Conservation (phyloP, 2,797 vertebrate species). For the Argyrosomus regius region DNA sequence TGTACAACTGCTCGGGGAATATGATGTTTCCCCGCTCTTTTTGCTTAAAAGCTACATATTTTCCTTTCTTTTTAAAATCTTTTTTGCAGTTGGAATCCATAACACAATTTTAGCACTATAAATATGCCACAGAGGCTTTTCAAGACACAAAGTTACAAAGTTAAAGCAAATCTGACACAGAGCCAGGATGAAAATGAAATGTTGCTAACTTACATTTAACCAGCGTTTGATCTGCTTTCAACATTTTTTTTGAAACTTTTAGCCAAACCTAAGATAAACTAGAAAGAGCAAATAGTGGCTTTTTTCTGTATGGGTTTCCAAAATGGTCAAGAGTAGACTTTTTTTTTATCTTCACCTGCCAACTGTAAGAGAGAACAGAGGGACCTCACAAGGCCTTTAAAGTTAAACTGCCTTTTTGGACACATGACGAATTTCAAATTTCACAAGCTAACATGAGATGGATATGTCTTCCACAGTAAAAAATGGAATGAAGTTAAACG, state of each 20-base stretch:
- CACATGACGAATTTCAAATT: slow-evolving; percentile 63
- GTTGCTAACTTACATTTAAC: slow-evolving; percentile 50
- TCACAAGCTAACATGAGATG: slow-evolving; percentile 38
- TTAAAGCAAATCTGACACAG: slow-evolving; percentile 52
- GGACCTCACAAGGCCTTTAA: slow-evolving; percentile 69
- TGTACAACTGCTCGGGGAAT: slow-evolving; percentile 58
- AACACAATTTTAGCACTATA: slow-evolving; percentile 19
- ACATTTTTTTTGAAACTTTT: slow-evolving; percentile 35
- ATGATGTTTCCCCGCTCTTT: slow-evolving; percentile 42
- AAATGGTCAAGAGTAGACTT: slow-evolving; percentile 47
- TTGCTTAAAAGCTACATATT: slow-evolving; percentile 38
- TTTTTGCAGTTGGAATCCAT: slow-evolving; percentile 23
- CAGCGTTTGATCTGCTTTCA: slow-evolving; percentile 62
- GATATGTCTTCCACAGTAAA: slow-evolving; percentile 36
- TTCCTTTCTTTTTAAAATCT: slow-evolving; percentile 22
- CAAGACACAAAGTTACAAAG: slow-evolving; percentile 12
- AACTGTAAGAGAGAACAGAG: slow-evolving; percentile 61
- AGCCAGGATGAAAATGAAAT: slow-evolving; percentile 41
- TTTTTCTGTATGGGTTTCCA: slow-evolving; percentile 49
- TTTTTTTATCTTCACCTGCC: slow-evolving; percentile 59
- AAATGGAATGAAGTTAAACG: slow-evolving; percentile 65
- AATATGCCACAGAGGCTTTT: slow-evolving; percentile 29
- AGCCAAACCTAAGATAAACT: slow-evolving; percentile 50
- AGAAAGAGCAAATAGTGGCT: slow-evolving; percentile 52
- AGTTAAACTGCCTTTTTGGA: slow-evolving; percentile 63